Base-by-base conservation (phyloP, 2,797 vertebrate genomes). In the Intellagama lesueurii region DNA sequence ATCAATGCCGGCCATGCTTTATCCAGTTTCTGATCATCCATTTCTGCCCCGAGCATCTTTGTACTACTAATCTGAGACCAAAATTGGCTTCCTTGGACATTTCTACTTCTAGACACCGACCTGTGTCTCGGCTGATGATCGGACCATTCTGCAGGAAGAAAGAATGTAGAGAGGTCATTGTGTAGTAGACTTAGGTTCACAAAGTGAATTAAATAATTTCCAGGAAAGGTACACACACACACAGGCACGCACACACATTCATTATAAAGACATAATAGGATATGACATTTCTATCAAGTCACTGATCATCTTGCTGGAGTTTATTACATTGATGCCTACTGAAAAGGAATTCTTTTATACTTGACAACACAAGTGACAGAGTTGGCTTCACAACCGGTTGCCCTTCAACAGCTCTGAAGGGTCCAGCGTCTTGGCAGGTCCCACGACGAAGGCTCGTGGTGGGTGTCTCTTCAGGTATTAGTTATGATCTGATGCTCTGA, bases 1-100 rank as follows among this genome's bases (percentile, higher is more conserved):
- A 91, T 99, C 97, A 99, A 93, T 98, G 98, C 78, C 97, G 97
- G 0, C 97, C 97, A 0, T 98, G 98, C 93, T 98, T 98, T 94
- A 99, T 98, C 99, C 99, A 99, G 97, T 99, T 99, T 91, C 99
- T 97, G 95, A 99, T 99, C 96, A 98, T 98, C 99, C 99, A 99
- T 95, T 99, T 99, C 95, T 99, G 99, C 86, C 99, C 98, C 0
- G 99, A 99, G 95, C 99, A 99, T 88, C 98, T 97, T 94, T 99
- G 99, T 56, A 99, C 97, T 8, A 99, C 98, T 88, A 99, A 97
- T 66, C 99, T 97, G 87, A 99, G 98, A 89, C 99, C 99, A 80
- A 99, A 99, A 97, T 98, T 98, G 40, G 98, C 98, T 44, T 99
- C 99, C 96, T 99, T 99, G 78, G 98, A 98, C 98, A 99, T 98